These are phyloP conservation scores for Poeciliopsis retropinna DNA, from an alignment of 2,113 vertebrate genomes.

Conservation along the genomic window DNA sequence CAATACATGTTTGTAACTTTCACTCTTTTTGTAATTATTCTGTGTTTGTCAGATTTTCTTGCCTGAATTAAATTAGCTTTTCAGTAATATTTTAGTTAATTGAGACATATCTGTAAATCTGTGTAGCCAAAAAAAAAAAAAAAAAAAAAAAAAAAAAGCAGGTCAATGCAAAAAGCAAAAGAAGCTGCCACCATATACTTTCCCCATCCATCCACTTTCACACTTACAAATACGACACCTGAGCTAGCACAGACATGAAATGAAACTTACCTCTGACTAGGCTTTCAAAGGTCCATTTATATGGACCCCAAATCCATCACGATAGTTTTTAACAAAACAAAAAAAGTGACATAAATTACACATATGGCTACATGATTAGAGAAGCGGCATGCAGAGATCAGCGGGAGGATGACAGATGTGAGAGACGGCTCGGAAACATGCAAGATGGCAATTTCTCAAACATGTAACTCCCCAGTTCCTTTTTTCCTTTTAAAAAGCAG, in stretches of 20 bases:
- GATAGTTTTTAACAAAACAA: slow-evolving; percentile 78
- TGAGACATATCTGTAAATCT: background rate
- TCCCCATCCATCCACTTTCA: slow-evolving; percentile 3
- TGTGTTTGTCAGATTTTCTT: background rate
- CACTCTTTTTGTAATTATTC: background rate
- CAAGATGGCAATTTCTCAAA: background rate
- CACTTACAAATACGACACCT: slow-evolving; percentile 32
- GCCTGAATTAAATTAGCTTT: background rate
- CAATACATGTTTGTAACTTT: background rate
- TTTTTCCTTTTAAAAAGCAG: slow-evolving; percentile 2
- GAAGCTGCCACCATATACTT: slow-evolving; percentile 22
- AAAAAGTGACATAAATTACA: slow-evolving; percentile 74
- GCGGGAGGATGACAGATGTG: background rate
- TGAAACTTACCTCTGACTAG: slow-evolving; percentile 79
- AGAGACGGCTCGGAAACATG: slow-evolving; percentile 1
- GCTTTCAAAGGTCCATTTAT: slow-evolving; percentile 68
- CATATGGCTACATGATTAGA: slow-evolving; percentile 34
- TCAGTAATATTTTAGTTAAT: background rate
- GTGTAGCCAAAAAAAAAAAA: slow-evolving; percentile 14
- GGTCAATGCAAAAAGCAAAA: slow-evolving; percentile 32
- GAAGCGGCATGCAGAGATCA: slow-evolving; percentile 40
- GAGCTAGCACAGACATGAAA: slow-evolving; percentile 41
- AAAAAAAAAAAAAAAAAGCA: background rate
- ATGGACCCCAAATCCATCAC: slow-evolving; percentile 75
- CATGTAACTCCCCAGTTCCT: background rate